Base-by-base conservation (phyloP, 2,113 vertebrate species). In the Pelobates fuscus region DNA sequence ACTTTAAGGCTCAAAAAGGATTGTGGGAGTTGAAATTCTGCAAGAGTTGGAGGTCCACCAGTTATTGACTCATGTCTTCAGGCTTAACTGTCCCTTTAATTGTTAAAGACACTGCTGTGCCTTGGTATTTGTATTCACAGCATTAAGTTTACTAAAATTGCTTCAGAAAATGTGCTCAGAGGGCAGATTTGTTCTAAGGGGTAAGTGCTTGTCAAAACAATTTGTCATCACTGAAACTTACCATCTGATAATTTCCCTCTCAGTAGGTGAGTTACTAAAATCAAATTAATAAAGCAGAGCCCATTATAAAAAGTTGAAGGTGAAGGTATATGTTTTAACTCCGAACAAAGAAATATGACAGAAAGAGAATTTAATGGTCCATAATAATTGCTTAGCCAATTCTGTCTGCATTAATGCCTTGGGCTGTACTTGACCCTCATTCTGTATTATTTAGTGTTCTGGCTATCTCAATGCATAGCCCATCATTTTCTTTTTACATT, bases 211-310 rank as follows among this genome's bases (percentile, higher is more conserved):
- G 44, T 18, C 44, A 49, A 49, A 49, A 49, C 44, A 49, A 49
- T 49, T 49, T 49, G 17, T 49, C 44, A 49, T 49, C 17, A 14
- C 17, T 49, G 17, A 49, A 17, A 49, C 11, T 49, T 49, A 6
- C 44, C 44, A 17, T 49, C 44, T 49, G 44, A 49, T 49, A 25
- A 30, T 67, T 30, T 67, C 65, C 26, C 65, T 37, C 25, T 67
- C 24, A 20, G 65, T 11, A 10, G 46, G 17, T 18, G 10, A 67
- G 24, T 67, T 67, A 7, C 65, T 67, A 26, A 67, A 67, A 67
- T 67, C 26, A 7, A 67, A 67, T 67, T 67, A 54, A 67, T 30
- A 29, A 37, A 49, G 65, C 44, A 4, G 43, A 52, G 26, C 44
- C 44, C 44, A 37, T 49, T 49, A 49, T 49, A 17, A 49, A 49